Percentiles rank a stretch among this genome's conserved stretches.
Evolutionary conservation across 2,113 vertebrate species (phyloP).

Genomic region (Circaetus cinerascens): DNA sequence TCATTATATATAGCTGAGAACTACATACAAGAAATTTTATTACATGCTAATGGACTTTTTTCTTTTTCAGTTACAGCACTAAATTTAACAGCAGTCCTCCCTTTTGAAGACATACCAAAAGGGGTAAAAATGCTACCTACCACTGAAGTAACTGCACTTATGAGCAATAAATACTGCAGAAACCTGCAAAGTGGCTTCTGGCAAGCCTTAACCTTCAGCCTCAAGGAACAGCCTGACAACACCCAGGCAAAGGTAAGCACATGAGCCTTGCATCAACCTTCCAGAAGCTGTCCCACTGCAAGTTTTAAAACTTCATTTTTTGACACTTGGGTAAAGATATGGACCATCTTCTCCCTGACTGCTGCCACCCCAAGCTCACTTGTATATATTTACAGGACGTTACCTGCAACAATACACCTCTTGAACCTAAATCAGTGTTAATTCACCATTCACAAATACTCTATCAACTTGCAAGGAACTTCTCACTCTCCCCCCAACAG

Average conservation of each 20-base stretch:
- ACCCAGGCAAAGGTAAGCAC: background rate
- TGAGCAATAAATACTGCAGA: background rate
- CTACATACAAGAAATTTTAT: background rate
- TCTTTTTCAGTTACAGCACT: background rate
- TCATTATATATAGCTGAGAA: rapidly evolving
- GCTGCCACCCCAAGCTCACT: background rate
- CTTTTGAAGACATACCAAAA: background rate
- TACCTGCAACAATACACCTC: background rate
- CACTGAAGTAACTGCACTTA: background rate
- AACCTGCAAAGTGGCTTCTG: background rate
- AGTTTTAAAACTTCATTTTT: background rate
- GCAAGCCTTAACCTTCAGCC: background rate
- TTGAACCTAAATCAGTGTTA: background rate
- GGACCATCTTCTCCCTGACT: background rate
- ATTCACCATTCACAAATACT: background rate
- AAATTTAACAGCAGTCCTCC: background rate
- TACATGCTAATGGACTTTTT: background rate
- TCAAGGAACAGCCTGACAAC: background rate
- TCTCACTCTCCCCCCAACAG: background rate
- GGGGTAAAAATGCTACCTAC: background rate
- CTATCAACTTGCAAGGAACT: background rate
- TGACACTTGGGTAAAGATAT: background rate
- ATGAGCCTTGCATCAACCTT: background rate
- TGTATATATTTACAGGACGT: background rate
- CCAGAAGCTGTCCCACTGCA: background rate